Base-by-base conservation (phyloP, 2,888 invertebrate species). In the Leptinotarsa juncta region DNA sequence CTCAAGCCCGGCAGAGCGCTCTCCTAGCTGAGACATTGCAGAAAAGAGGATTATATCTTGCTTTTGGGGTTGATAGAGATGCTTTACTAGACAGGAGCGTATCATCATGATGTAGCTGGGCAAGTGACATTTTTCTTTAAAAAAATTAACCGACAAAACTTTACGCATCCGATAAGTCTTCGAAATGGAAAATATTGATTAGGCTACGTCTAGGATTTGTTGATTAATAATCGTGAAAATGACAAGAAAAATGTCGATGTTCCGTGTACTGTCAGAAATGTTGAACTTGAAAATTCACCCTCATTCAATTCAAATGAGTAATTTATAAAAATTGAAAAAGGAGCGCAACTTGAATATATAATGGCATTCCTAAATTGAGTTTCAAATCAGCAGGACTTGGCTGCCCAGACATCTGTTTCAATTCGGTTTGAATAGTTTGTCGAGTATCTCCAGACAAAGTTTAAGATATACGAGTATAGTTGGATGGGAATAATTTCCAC, bases 21-120 rank as follows among this genome's bases (percentile, higher is more conserved):
- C 67, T 69, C 67, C 71, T 70, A 66, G 73, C 73, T 70, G 77
- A 49, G 74, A 72, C 75, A 70, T 70, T 57, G 70, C 65, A 74
- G 74, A 67, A 79, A 79, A 79, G 74, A 76, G 74, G 77, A 76
- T 77, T 77, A 75, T 60, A 67, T 73, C 68, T 48, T 74, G 74
- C 67, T 60, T 68, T 75, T 73, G 68, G 70, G 71, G 66, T 60
- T 73, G n/a, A 42, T 50, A 32, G 57, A 53, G 65, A 72, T 72
- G 55, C 60, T 72, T 65, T 12, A 3, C 55, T 18, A n/a, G n/a
- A 62, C 62, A 62, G 26, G 42, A 42, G 62, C 62, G 62, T 42
- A 62, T 10, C 62, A 62, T 23, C n/a, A n/a, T 62, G 16, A n/a
- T n/a, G 10, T 62, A 4, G 42, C 42, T 42, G 10, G 12, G 42